These are phyloP conservation scores for Euura lappo DNA, from an alignment of 1,140 invertebrate species.

Conservation along the genomic window DNA sequence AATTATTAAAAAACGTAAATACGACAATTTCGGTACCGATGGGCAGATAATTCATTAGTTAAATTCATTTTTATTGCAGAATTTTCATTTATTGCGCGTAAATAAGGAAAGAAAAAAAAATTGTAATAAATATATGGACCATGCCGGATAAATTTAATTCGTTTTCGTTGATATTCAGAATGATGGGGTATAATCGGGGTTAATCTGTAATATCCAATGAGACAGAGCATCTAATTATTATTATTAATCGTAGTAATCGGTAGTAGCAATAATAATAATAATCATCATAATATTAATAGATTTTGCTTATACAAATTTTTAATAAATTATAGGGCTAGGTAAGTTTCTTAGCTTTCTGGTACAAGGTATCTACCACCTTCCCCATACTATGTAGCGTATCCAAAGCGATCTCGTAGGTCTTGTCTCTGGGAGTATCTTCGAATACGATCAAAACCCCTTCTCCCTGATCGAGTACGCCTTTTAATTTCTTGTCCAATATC, in stretches of 20 bases:
- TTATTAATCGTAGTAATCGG: slow-evolving; percentile 39
- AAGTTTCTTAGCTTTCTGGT: slow-evolving; percentile 98
- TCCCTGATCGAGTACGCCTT: slow-evolving; percentile 97
- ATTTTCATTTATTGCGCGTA: too few species aligned
- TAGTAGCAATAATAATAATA: slow-evolving; percentile 14
- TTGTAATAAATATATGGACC: too few species aligned
- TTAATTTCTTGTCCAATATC: slow-evolving; percentile 98
- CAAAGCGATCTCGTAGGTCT: slow-evolving; percentile 96
- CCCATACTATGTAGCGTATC: slow-evolving; percentile 99
- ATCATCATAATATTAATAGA: slow-evolving; percentile 46
- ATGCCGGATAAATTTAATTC: too few species aligned
- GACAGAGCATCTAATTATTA: slow-evolving; percentile 37
- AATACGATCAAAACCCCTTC: slow-evolving; percentile 97
- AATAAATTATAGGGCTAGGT: slow-evolving; percentile 72
- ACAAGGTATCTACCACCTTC: slow-evolving; percentile 97
- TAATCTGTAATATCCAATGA: slow-evolving; percentile 34
- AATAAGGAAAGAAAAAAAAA: too few species aligned
- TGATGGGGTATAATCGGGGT: background rate
- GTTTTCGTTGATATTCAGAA: too few species aligned
- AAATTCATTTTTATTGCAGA: too few species aligned
- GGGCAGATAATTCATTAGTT: too few species aligned
- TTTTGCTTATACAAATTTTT: slow-evolving; percentile 47
- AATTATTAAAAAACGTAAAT: too few species aligned
- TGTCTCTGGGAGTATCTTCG: slow-evolving; percentile 92
- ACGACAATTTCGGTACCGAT: too few species aligned